Evolutionary conservation across 2,797 vertebrate species (phyloP).

Genomic region (Lophius americanus): DNA sequence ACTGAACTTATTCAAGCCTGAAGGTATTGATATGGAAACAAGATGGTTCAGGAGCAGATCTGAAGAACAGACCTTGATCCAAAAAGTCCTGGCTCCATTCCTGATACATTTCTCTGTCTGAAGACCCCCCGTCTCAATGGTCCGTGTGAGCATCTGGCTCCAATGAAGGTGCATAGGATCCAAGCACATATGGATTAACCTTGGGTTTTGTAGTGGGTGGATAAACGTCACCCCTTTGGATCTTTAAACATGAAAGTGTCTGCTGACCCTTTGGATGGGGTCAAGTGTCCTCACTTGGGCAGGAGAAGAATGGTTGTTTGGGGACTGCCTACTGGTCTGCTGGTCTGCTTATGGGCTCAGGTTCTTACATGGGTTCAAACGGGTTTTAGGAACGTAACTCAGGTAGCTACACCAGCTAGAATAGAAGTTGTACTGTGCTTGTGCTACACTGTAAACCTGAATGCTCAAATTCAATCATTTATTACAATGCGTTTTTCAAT

Average conservation of each 20-base stretch:
- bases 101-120: slow-evolving; percentile 57
- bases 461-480: too few species aligned
- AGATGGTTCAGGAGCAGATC: slow-evolving; percentile 68
- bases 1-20: slow-evolving; percentile 86
- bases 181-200: slow-evolving; percentile 55
- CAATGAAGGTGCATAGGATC: slow-evolving; percentile 72
- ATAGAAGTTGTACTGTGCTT: too few species aligned
- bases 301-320: slow-evolving; percentile 71
- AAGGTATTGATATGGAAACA: slow-evolving; percentile 89
- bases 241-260: slow-evolving; percentile 83
- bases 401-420: too few species aligned
- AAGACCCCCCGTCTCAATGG: slow-evolving; percentile 67
- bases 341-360: slow-evolving; percentile 9
- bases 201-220: slow-evolving; percentile 54
- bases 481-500: too few species aligned
- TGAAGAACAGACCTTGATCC: slow-evolving; percentile 79
- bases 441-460: too few species aligned
- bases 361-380: slow-evolving; percentile 19
- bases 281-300: slow-evolving; percentile 86
- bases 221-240: slow-evolving; percentile 70
- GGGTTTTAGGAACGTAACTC: neutral
- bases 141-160: slow-evolving; percentile 69
- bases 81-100: slow-evolving; percentile 64
- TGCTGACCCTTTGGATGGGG: slow-evolving; percentile 81
- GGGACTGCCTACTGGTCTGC: slow-evolving; percentile 59